Base-by-base conservation (phyloP, 2,888 invertebrate genomes). In the Argynnis bischoffii region DNA sequence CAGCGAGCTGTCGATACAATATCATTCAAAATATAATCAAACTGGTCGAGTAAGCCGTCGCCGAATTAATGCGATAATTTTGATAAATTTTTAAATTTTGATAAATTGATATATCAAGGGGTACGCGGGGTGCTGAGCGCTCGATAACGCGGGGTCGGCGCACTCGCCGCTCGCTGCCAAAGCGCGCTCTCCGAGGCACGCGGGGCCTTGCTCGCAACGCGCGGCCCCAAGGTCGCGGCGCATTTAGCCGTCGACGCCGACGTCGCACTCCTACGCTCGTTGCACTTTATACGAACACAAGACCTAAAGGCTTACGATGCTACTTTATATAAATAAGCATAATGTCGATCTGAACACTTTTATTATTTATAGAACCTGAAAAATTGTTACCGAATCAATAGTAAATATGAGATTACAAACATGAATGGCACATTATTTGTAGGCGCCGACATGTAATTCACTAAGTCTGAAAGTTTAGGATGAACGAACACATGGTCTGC, bases 151-250 rank as follows among this genome's bases (percentile, higher is more conserved):
- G 65, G 68, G 84, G 81, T 81, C 83, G 78, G 72, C 79, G 84
- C 65, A 81, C 85, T 81, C 83, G 84, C 79, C 76, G 75, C 75
- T 74, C 74, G 73, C 76, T 72, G 26, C 6, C 4, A 15, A 46
- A 51, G 31, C 26, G 35, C 47, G 64, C 64, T 18, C 67, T 54
- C 60, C 65, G 31, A 59, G 46, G 5, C 47, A 46, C 47, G 15
- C n/a, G 57, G 8, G 4, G n/a, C 57, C 21, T 47, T 26, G 21
- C 26, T 26, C 46, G n/a, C 6, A 18, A 8, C 11, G 11, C 47
- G 11, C 14, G 8, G 8, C 8, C 26, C 15, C 21, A 21, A 21
- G 15, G 53, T 53, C 53, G 51, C 21, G 21, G 35, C 16, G 13
- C 16, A 53, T 3, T 53, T 13, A 21, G 16, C n/a, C n/a, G 31